Percentiles rank a stretch among this genome's conserved stretches.
Evolutionary conservation across 2,888 invertebrate genomes (phyloP).

Genomic region (Drosophila cognata): DNA sequence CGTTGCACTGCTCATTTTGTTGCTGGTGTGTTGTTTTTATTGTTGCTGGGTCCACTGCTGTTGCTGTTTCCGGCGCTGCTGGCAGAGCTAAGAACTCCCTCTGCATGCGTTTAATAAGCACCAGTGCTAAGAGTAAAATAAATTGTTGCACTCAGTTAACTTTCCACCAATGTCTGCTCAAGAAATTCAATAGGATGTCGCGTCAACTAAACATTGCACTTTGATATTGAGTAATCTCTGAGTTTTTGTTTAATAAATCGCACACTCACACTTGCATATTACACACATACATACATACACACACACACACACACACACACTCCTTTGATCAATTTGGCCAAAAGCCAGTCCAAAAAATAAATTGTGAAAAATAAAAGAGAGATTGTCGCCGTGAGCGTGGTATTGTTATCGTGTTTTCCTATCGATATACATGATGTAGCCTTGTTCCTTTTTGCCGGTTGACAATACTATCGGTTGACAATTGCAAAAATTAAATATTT

Average conservation of each 20-base stretch:
- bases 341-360: constrained; percentile 68
- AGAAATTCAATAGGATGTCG: constrained; percentile 17
- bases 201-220: constrained; percentile 41
- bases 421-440: constrained; percentile 40
- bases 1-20: constrained; percentile 28
- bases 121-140: background rate
- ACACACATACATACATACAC: constrained; percentile 21
- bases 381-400: constrained; percentile 47
- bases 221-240: constrained; percentile 58
- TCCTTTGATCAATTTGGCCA: constrained; percentile 55
- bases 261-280: constrained; percentile 34
- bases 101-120: constrained; percentile 4
- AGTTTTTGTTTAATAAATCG: constrained; percentile 61
- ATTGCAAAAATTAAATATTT: background rate
- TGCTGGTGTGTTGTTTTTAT: constrained; percentile 16
- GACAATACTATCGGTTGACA: constrained; percentile 21
- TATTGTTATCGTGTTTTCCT: constrained; percentile 30
- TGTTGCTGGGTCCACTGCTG: constrained; percentile 1
- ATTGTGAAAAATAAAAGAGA: constrained; percentile 61
- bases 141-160: constrained; percentile 9
- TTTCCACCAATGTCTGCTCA: constrained; percentile 6
- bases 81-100: constrained; percentile 9
- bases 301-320: constrained; percentile 28
- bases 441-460: constrained; percentile 32
- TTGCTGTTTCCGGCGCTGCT: constrained; percentile 22